Conservation (phyloP, 2,888 invertebrate species). For the Dolomedes plantarius region DNA sequence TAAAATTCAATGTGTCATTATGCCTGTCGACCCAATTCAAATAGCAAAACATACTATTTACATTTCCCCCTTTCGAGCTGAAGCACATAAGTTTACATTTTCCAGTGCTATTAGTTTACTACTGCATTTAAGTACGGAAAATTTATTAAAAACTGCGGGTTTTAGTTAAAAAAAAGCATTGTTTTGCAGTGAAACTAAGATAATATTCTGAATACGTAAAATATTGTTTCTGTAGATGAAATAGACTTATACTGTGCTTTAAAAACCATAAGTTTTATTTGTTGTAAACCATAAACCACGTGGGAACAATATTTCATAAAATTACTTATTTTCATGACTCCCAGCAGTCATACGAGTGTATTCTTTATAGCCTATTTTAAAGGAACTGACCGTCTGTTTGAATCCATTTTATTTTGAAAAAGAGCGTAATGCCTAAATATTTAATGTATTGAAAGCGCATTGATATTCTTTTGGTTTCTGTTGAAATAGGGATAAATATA, state of each 20-base stretch:
- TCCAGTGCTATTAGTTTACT: too few species aligned
- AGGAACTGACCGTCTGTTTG: neutral
- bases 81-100: too few species aligned
- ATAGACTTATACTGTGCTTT: neutral
- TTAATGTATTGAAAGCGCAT: too few species aligned
- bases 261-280: neutral
- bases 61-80: too few species aligned
- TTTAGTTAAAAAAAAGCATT: neutral
- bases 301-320: neutral
- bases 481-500: too few species aligned
- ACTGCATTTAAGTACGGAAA: too few species aligned
- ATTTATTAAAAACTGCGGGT: neutral
- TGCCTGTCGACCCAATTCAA: too few species aligned
- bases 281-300: neutral
- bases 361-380: neutral
- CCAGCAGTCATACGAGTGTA: neutral
- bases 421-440: too few species aligned
- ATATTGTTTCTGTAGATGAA: neutral
- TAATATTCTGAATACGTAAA: neutral
- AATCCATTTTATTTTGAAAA: neutral
- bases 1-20: too few species aligned
- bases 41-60: too few species aligned
- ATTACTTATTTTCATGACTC: constrained; percentile 2
- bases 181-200: neutral
- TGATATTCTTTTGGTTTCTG: too few species aligned